Evolutionary conservation across 1,140 invertebrate species (phyloP).

Genomic region (Platyscapa corneri): DNA sequence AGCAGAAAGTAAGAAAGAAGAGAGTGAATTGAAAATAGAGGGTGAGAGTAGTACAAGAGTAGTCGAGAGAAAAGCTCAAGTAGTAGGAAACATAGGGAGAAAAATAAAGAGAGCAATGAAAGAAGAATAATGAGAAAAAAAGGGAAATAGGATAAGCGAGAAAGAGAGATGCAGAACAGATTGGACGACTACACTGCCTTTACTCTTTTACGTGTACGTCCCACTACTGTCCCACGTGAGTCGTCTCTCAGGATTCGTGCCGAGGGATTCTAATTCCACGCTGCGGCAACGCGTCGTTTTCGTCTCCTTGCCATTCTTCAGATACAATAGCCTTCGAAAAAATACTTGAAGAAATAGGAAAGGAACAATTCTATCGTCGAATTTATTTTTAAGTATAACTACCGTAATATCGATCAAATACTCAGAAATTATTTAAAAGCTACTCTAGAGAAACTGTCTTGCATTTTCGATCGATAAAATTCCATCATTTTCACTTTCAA

Average conservation of each 20-base stretch:
- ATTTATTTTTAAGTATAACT: not conserved
- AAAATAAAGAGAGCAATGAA: not conserved
- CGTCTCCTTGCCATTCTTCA: conserved; percentile 8
- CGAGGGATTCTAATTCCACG: conserved; percentile 47
- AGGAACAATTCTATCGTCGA: not conserved
- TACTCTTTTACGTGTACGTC: conserved; percentile 37
- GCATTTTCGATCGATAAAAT: not conserved
- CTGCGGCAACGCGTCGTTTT: not conserved
- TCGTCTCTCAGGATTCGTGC: conserved; percentile 47
- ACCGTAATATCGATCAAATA: not conserved
- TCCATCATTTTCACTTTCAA: not conserved
- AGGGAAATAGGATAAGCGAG: not conserved
- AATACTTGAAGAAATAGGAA: not conserved
- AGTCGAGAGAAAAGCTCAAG: not conserved
- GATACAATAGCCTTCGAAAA: conserved; percentile 3
- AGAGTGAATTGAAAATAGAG: not conserved
- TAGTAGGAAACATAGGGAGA: not conserved
- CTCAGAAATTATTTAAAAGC: not conserved
- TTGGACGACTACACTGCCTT: conserved; percentile 7
- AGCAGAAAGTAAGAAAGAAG: not conserved
- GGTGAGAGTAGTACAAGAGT: not conserved
- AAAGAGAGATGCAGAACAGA: conserved; percentile 9
- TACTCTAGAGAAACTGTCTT: not conserved
- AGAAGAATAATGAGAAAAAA: conserved; percentile 16
- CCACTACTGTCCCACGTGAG: conserved; percentile 28